Evolutionary conservation across 2,888 invertebrate species (phyloP).

Genomic region (Plutella xylostella): DNA sequence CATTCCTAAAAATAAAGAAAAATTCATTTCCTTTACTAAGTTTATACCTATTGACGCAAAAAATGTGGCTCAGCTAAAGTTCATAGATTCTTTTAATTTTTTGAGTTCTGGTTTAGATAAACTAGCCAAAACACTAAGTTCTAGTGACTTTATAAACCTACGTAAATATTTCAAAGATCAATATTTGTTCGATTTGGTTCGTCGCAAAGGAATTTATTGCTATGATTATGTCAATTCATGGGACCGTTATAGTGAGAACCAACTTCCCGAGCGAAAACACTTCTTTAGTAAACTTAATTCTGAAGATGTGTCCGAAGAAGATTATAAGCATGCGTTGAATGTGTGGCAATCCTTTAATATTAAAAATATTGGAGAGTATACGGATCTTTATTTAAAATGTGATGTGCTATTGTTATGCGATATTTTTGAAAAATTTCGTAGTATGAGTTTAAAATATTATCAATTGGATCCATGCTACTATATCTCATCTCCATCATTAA

Average conservation of each 20-base stretch:
- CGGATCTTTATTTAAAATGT: slow-evolving; percentile 12
- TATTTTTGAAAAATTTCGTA: slow-evolving; percentile 14
- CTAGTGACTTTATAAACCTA: slow-evolving; percentile 7
- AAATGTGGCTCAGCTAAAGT: slow-evolving; percentile 5
- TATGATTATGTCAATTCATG: slow-evolving; percentile 14
- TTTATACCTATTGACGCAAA: not conserved
- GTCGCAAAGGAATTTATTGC: slow-evolving; percentile 11
- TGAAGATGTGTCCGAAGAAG: not conserved
- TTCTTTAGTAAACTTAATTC: slow-evolving; percentile 7
- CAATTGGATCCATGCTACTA: slow-evolving; percentile 10
- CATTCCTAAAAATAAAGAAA: slow-evolving; percentile 11
- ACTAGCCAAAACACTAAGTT: slow-evolving; percentile 7
- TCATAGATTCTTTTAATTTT: slow-evolving; percentile 9
- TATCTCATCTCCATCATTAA: slow-evolving; percentile 8
- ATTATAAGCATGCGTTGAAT: too few species aligned
- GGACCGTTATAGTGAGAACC: slow-evolving; percentile 7
- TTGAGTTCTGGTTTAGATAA: slow-evolving; percentile 12
- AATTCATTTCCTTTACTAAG: slow-evolving; percentile 13
- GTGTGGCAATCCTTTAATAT: slow-evolving; percentile 10
- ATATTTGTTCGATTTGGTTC: slow-evolving; percentile 6
- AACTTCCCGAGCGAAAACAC: slow-evolving; percentile 4
- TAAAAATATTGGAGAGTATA: slow-evolving; percentile 12
- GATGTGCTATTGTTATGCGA: slow-evolving; percentile 12
- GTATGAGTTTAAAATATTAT: slow-evolving; percentile 7
- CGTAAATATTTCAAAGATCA: slow-evolving; percentile 4